Evolutionary conservation across 2,797 vertebrate species (phyloP).

Genomic region (Sardinella longiceps): DNA sequence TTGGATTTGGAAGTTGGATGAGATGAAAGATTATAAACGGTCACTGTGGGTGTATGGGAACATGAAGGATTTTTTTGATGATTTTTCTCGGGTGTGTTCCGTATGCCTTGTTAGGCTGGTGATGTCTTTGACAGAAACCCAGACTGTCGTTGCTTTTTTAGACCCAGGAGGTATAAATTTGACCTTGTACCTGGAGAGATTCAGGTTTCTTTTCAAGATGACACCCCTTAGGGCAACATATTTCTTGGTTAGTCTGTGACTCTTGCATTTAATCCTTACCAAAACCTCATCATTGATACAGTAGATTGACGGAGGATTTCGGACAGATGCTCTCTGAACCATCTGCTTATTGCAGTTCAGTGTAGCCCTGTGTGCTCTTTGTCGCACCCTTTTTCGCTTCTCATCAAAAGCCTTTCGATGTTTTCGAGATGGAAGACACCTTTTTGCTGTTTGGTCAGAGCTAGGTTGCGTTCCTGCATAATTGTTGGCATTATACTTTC

Average conservation of each 20-base stretch:
- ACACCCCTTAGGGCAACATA: not conserved
- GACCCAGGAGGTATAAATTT: too few species aligned
- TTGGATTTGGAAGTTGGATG: slow-evolving; percentile 6
- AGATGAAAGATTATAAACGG: not conserved
- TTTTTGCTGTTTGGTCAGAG: not conserved
- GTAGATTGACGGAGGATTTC: not conserved
- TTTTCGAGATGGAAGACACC: not conserved
- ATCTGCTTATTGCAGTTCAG: not conserved
- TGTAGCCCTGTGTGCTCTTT: not conserved
- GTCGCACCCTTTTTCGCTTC: not conserved
- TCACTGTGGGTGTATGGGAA: not conserved
- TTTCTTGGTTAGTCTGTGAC: not conserved
- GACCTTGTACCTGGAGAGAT: too few species aligned
- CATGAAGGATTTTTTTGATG: not conserved
- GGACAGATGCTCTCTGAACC: not conserved
- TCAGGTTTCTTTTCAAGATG: not conserved
- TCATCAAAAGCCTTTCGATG: not conserved
- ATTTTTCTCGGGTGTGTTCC: not conserved
- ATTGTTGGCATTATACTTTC: not conserved
- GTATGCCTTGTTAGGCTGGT: not conserved
- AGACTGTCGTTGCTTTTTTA: not conserved
- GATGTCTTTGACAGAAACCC: not conserved
- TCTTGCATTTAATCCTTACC: not conserved
- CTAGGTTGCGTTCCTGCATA: not conserved
- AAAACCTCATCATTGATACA: not conserved